Base-by-base conservation (phyloP, 53 echinoderm and acorn worm species). In the Pentamera pediparva region DNA sequence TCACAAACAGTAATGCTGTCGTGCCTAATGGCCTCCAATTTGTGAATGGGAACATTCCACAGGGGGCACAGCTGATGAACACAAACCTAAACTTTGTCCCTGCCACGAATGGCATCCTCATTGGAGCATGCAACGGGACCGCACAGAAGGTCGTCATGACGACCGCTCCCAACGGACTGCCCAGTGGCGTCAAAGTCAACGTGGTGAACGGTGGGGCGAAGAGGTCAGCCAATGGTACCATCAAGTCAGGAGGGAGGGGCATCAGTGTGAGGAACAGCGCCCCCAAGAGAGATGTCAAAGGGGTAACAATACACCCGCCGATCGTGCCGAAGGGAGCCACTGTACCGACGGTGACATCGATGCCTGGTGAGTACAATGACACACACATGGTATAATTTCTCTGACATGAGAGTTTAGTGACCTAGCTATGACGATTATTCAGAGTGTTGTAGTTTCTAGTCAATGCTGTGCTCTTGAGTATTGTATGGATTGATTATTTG, bases 261-360 rank as follows among this genome's bases (percentile, higher is more conserved):
- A 63, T 3, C 37, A 72, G 36, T 53, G 7, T 35, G 3, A 72
- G 54, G 33, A 72, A 72, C 21, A 54, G 73, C 35, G 83, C 72
- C 1, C 84, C 92, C 41, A 92, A 83, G 54, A 75, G 71, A 73
- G 39, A 79, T 76, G 76, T 52, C 77, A 45, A 65, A 65, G 41
- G 78, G 49, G 49, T 72, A 12, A 72, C 73, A 52, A 72, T 72
- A 19, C 73, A 72, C 37, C 69, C 82, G 63, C 83, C 83, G 20
- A 83, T 98, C 12, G 75, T 88, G 5, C 91, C 98, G n/a, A 98
- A 89, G 61, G 45, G n/a, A n/a, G n/a, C n/a, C n/a, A n/a, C n/a
- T n/a, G n/a, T n/a, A n/a, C n/a, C n/a, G n/a, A n/a, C n/a, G n/a
- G n/a, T n/a, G n/a, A n/a, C n/a, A n/a, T n/a, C n/a, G n/a, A n/a